phyloP scores from a whole-genome alignment of 2,888 invertebrate genomes.

The Folsomia candida region DNA sequence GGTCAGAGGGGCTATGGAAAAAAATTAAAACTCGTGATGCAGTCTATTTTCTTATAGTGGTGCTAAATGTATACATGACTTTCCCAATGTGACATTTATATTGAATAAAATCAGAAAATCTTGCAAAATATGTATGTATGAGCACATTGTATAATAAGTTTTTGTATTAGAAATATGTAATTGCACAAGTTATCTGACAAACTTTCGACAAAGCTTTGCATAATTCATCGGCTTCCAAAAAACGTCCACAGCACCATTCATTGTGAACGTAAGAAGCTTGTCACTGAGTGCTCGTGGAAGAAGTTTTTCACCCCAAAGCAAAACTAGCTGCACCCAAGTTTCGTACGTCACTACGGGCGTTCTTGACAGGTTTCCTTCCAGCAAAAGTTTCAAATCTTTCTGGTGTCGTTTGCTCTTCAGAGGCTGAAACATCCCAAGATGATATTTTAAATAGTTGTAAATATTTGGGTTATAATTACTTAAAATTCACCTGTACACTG shows the following conservation, averaged over 20 bases:
- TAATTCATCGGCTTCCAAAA: background rate
- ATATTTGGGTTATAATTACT: too few relatives aligned
- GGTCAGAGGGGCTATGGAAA: background rate
- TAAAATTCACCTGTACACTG: background rate
- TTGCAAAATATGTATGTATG: too few relatives aligned
- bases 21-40: background rate
- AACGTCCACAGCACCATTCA: background rate
- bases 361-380: slow-evolving; percentile 26
- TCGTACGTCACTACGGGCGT: background rate
- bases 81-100: too few relatives aligned
- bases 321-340: background rate
- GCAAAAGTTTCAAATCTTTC: slow-evolving; percentile 20
- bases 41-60: background rate
- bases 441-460: too few relatives aligned
- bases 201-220: too few relatives aligned
- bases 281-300: background rate
- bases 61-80: background rate
- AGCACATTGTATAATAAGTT: too few relatives aligned
- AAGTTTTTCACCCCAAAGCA: background rate
- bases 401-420: slow-evolving; percentile 16
- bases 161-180: too few relatives aligned
- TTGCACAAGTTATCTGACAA: too few relatives aligned
- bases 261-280: background rate
- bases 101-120: too few relatives aligned
- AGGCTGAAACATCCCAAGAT: too few relatives aligned